Conservation (phyloP, 2,113 vertebrate genomes). For the Kobus ellipsiprymnus region DNA sequence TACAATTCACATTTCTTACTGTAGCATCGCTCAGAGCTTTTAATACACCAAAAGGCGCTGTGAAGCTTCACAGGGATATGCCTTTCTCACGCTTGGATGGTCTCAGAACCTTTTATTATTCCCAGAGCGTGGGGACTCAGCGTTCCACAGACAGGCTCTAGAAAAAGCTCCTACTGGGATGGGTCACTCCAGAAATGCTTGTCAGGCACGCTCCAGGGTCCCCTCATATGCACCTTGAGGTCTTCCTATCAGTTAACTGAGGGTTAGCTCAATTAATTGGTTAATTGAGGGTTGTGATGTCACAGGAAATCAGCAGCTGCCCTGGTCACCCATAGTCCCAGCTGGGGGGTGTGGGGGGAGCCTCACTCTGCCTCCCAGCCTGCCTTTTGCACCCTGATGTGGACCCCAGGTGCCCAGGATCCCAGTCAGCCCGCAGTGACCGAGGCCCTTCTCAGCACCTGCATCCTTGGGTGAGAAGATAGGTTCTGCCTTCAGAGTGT, state of each 20-base stretch:
- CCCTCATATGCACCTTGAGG: background rate
- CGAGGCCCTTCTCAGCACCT: background rate
- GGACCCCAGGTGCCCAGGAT: background rate
- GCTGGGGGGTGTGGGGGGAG: rapidly evolving
- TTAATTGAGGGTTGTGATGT: background rate
- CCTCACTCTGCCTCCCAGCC: background rate
- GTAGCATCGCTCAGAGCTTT: background rate
- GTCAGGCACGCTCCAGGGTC: background rate
- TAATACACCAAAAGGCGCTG: background rate
- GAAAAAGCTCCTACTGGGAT: background rate
- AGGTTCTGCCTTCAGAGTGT: background rate
- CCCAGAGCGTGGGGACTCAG: background rate
- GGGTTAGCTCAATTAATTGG: too few relatives aligned
- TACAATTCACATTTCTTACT: background rate
- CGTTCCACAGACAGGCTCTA: background rate
- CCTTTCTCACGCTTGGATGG: background rate
- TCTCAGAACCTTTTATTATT: background rate
- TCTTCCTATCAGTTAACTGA: background rate
- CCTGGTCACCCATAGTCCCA: background rate
- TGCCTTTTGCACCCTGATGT: background rate
- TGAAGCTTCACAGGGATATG: background rate
- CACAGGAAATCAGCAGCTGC: background rate
- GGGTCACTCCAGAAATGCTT: background rate
- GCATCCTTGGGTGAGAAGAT: background rate
- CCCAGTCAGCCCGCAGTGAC: background rate